These are phyloP conservation scores for Halcyon leucocephala DNA, from an alignment of 2,797 vertebrate species.

Conservation along the genomic window DNA sequence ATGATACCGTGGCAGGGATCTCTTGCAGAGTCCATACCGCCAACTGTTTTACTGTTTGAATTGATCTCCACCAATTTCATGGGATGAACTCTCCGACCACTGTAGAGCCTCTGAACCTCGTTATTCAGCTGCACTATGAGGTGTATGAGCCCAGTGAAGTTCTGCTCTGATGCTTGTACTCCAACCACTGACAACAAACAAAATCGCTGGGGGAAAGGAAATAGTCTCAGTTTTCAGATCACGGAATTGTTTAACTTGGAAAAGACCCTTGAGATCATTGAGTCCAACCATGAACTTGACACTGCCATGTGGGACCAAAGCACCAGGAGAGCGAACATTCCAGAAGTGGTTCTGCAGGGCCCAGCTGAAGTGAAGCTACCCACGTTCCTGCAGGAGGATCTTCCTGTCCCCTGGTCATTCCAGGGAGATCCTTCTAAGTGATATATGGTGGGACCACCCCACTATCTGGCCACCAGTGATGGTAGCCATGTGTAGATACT, in stretches of 20 bases:
- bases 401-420: background rate
- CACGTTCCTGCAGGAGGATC: background rate
- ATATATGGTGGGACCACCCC: background rate
- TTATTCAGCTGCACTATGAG: background rate
- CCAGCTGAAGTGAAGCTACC: background rate
- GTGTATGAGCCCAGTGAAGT: accelerated
- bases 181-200: background rate
- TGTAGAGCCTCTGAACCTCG: background rate
- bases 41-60: background rate
- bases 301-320: background rate
- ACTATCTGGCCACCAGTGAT: accelerated
- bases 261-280: background rate
- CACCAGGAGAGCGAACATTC: accelerated
- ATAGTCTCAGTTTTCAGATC: background rate
- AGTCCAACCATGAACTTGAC: background rate
- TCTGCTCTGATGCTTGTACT: background rate
- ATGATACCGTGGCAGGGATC: too few species aligned
- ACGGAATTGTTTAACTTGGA: background rate
- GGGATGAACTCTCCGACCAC: background rate
- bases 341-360: background rate
- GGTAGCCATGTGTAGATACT: background rate
- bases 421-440: background rate
- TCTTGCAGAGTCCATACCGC: background rate
- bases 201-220: background rate
- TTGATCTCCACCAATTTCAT: background rate